phyloP scores from a whole-genome alignment of 2,888 invertebrate species.

The Flexamia atlantica region DNA sequence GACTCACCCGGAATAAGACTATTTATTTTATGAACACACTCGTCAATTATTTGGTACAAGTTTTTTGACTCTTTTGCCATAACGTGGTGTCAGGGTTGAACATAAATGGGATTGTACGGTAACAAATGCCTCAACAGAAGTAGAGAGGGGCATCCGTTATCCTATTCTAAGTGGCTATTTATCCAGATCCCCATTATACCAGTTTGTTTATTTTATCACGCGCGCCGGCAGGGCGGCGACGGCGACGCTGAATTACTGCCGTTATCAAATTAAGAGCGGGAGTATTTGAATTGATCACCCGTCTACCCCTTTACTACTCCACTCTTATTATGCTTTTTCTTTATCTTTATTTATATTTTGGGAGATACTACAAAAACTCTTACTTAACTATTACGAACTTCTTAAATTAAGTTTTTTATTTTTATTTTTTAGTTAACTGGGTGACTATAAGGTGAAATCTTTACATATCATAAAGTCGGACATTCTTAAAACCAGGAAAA shows the following conservation, averaged over 20 bases:
- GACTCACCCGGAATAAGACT: no score
- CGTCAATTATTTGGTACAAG: no score
- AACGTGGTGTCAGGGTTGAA: background rate
- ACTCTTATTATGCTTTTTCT: background rate
- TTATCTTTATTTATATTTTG: no score
- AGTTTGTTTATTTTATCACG: constrained; percentile 22
- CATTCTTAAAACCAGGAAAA: no score
- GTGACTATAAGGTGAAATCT: no score
- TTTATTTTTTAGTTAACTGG: no score
- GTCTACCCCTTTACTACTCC: background rate
- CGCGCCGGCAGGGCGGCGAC: constrained; percentile 9
- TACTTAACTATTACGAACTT: no score
- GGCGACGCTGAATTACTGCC: constrained; percentile 20
- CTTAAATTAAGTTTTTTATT: no score
- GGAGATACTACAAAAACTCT: no score
- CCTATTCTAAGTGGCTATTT: constrained; percentile 11
- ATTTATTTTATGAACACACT: no score
- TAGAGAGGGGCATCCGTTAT: background rate
- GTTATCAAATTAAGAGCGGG: constrained; percentile 35
- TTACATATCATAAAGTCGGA: no score
- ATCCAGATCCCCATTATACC: constrained; percentile 19
- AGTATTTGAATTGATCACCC: constrained; percentile 29
- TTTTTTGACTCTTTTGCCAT: no score
- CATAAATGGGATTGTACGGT: background rate
- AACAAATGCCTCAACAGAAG: background rate